Conservation (phyloP, 2,113 vertebrate genomes). For the Alligator mississippiensis region DNA sequence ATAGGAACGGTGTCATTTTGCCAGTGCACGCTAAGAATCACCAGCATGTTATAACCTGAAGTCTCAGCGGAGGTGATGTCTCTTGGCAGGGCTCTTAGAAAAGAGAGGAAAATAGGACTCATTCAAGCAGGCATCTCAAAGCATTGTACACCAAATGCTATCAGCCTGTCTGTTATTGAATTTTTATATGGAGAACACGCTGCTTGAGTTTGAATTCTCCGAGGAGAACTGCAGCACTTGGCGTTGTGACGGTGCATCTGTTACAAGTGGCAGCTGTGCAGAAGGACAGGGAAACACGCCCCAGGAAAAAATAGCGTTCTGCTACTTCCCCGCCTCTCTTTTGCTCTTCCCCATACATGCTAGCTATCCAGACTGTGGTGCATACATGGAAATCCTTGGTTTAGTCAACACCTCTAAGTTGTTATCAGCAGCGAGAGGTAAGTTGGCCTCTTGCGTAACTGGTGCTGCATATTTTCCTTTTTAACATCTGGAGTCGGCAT, state of each 20-base stretch:
- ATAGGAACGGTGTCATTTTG: too few species aligned
- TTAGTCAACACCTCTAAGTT: background rate
- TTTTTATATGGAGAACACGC: background rate
- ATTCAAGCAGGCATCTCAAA: too few species aligned
- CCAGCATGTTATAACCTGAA: too few species aligned
- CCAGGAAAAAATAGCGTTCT: background rate
- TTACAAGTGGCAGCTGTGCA: background rate
- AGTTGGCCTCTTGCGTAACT: background rate
- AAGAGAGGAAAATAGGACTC: too few species aligned
- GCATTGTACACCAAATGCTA: background rate
- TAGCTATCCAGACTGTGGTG: fast-evolving
- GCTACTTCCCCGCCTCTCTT: fast-evolving
- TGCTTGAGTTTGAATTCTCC: background rate
- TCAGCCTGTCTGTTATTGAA: background rate
- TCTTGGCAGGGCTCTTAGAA: too few species aligned
- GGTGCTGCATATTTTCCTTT: background rate
- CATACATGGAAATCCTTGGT: fast-evolving
- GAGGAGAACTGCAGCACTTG: fast-evolving
- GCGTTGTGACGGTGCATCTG: background rate
- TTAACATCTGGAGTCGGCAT: slow-evolving; percentile 9
- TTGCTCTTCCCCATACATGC: fast-evolving
- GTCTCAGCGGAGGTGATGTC: too few species aligned
- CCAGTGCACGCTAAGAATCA: too few species aligned
- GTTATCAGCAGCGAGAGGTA: background rate
- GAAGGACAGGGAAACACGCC: background rate